phyloP scores from a whole-genome alignment of 2,888 invertebrate genomes.

The Corythucha ciliata region DNA sequence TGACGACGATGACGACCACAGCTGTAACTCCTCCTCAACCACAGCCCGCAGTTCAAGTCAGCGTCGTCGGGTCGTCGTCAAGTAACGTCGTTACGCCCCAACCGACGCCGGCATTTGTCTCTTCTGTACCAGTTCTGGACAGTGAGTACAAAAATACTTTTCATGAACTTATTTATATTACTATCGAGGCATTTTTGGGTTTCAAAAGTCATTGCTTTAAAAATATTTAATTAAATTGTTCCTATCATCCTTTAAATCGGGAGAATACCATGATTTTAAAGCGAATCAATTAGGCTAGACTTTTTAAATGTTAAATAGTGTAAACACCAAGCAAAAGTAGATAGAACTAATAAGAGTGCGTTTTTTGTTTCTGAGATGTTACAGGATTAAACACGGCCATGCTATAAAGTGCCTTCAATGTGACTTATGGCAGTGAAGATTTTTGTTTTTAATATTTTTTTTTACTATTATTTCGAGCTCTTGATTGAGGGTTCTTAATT shows the following conservation, averaged over 20 bases:
- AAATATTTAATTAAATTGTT: too few species aligned
- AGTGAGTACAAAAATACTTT: too few species aligned
- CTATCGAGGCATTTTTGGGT: too few species aligned
- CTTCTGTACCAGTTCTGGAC: too few species aligned
- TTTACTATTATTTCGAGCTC: conserved; percentile 13
- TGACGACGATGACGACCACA: conserved; percentile 23
- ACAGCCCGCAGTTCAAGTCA: conserved; percentile 12
- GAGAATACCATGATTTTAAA: too few species aligned
- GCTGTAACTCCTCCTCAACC: conserved; percentile 19
- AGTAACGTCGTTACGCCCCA: too few species aligned
- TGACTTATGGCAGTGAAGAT: conserved; percentile 5
- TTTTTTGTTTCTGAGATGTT: conserved; percentile 49
- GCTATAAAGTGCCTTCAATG: conserved; percentile 1
- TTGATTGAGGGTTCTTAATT: background rate
- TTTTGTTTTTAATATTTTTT: conserved; percentile 19
- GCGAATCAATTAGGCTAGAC: conserved; percentile 2
- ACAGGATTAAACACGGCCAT: conserved; percentile 39
- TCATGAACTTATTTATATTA: too few species aligned
- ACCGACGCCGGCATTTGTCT: too few species aligned
- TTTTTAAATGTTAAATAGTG: conserved; percentile 9
- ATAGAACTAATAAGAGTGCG: conserved; percentile 45
- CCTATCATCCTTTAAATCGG: too few species aligned
- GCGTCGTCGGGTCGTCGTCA: too few species aligned
- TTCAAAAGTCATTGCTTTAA: too few species aligned
- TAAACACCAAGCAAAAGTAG: conserved; percentile 19